Evolutionary conservation across 2,797 vertebrate genomes (phyloP).

Genomic region (Gymnothorax reevesii): DNA sequence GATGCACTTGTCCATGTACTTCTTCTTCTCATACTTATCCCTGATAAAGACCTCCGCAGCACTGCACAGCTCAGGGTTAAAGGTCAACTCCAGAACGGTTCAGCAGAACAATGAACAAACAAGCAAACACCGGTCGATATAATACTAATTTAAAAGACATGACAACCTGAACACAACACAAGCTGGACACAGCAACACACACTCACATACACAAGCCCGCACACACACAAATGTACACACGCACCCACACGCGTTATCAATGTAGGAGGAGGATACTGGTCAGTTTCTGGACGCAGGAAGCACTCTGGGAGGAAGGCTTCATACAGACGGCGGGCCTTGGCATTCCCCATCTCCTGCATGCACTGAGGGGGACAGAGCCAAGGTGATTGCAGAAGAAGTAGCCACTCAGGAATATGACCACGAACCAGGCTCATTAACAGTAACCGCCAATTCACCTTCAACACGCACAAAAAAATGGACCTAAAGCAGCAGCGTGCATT

Average conservation of each 20-base stretch:
- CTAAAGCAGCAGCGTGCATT: too few relatives aligned
- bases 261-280: constrained; percentile 80
- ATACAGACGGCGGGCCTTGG: constrained; percentile 91
- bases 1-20: constrained; percentile 93
- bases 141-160: not conserved
- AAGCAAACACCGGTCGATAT: not conserved
- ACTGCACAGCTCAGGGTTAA: constrained; percentile 69
- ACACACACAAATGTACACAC: not conserved
- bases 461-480: not conserved
- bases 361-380: constrained; percentile 70
- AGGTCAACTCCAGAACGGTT: constrained; percentile 50
- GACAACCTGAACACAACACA: not conserved
- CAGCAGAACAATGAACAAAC: not conserved
- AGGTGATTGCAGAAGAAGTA: not conserved
- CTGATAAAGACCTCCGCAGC: constrained; percentile 91
- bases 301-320: constrained; percentile 95
- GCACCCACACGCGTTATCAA: not conserved
- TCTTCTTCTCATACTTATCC: constrained; percentile 98
- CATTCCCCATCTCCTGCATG: constrained; percentile 97
- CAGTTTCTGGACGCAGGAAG: constrained; percentile 90
- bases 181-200: not conserved
- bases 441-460: not conserved
- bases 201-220: not conserved
- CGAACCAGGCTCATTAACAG: not conserved
- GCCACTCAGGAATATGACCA: not conserved